These are phyloP conservation scores for Budorcas taxicolor DNA, from an alignment of 2,113 vertebrate genomes.

Conservation along the genomic window DNA sequence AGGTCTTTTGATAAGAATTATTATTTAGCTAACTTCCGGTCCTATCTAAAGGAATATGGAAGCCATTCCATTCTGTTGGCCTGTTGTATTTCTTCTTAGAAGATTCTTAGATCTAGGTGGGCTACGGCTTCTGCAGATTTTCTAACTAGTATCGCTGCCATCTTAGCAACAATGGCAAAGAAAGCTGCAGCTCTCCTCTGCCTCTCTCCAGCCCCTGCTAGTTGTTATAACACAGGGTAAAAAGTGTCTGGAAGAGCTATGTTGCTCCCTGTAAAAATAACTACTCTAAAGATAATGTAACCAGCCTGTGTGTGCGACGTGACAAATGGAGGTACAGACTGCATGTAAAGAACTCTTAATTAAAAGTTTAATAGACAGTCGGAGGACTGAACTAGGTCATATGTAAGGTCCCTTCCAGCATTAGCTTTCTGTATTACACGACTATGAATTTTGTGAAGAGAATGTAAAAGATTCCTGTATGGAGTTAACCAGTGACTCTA, in stretches of 20 bases:
- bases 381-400: not conserved
- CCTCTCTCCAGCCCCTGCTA: not conserved
- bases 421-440: not conserved
- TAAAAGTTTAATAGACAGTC: not conserved
- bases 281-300: not conserved
- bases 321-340: not conserved
- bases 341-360: not conserved
- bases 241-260: not conserved
- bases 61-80: no score
- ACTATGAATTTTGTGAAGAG: not conserved
- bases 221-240: not conserved
- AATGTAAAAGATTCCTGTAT: not conserved
- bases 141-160: not conserved
- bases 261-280: not conserved
- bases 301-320: not conserved
- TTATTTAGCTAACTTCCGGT: not conserved
- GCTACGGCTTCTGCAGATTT: not conserved
- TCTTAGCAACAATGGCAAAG: not conserved
- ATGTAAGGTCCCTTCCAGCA: not conserved
- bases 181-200: not conserved
- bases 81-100: not conserved
- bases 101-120: not conserved
- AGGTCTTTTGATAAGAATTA: not conserved
- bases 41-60: rapidly evolving
- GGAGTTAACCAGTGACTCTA: not conserved